Conservation (phyloP, 2,113 vertebrate genomes). For the Elachura formosa region DNA sequence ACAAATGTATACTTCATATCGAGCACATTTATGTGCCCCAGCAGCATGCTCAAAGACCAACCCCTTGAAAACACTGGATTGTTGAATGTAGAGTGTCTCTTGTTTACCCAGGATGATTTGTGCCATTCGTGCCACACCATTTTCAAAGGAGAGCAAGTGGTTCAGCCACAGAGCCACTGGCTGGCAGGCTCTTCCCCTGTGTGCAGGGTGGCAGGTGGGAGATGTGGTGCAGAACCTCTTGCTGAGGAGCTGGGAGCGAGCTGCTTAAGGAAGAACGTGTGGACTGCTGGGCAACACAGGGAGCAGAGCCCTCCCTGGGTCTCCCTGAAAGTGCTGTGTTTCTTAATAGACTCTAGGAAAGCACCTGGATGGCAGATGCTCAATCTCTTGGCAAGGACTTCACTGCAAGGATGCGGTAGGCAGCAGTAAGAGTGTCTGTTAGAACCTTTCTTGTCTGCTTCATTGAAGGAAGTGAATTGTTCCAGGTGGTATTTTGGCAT, state of each 20-base stretch:
- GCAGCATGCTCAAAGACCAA: neutral
- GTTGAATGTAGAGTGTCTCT: neutral
- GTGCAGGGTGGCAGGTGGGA: neutral
- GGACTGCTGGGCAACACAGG: accelerated
- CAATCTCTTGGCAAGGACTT: neutral
- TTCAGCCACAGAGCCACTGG: neutral
- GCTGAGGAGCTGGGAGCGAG: neutral
- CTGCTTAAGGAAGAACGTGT: accelerated
- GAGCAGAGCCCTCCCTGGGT: neutral
- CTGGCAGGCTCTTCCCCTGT: neutral
- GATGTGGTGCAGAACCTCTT: neutral
- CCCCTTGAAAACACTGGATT: neutral
- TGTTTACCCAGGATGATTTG: neutral
- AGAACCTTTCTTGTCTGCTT: neutral
- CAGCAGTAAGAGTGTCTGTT: neutral
- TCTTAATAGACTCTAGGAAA: neutral
- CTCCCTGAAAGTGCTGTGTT: neutral
- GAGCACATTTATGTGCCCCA: neutral
- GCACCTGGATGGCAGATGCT: neutral
- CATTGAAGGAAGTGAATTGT: neutral
- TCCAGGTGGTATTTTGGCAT: neutral
- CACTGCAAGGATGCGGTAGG: neutral
- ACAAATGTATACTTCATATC: neutral
- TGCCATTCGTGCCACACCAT: accelerated
- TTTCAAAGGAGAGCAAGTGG: neutral